phyloP scores from a whole-genome alignment of 2,888 invertebrate species.

The Drosophila meridionalis region DNA sequence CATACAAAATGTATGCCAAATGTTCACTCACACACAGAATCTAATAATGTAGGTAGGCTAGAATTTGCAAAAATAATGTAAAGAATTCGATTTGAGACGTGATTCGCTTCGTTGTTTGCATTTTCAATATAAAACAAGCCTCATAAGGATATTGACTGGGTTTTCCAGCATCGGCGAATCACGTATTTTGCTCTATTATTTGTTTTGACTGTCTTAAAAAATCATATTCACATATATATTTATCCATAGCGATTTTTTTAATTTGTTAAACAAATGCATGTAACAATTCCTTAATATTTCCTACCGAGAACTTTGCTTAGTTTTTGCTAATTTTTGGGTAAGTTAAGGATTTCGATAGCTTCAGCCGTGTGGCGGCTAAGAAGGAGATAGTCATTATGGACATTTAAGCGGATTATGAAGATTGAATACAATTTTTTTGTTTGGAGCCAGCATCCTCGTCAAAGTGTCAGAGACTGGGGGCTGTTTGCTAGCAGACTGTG shows the following conservation, averaged over 20 bases:
- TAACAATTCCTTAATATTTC: no score
- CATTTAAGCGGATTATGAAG: constrained; percentile 28
- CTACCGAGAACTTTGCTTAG: neutral
- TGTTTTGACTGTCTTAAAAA: neutral
- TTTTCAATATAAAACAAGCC: neutral
- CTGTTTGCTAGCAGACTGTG: neutral
- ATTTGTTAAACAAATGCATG: no score
- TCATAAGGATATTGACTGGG: neutral
- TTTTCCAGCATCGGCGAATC: neutral
- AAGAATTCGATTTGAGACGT: neutral
- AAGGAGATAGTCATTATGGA: constrained; percentile 1
- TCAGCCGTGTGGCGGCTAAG: neutral
- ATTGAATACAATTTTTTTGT: constrained; percentile 20
- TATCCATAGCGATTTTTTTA: neutral
- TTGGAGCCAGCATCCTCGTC: neutral
- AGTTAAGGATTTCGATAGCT: neutral
- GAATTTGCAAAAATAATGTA: neutral
- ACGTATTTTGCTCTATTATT: neutral
- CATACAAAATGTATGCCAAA: neutral
- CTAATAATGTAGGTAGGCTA: neutral
- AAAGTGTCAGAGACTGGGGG: neutral
- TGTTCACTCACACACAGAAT: neutral
- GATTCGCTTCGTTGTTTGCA: neutral
- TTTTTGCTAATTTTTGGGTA: neutral
- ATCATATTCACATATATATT: neutral